phyloP scores from a whole-genome alignment of 2,797 vertebrate genomes.

The Phrynocephalus guinanensis region DNA sequence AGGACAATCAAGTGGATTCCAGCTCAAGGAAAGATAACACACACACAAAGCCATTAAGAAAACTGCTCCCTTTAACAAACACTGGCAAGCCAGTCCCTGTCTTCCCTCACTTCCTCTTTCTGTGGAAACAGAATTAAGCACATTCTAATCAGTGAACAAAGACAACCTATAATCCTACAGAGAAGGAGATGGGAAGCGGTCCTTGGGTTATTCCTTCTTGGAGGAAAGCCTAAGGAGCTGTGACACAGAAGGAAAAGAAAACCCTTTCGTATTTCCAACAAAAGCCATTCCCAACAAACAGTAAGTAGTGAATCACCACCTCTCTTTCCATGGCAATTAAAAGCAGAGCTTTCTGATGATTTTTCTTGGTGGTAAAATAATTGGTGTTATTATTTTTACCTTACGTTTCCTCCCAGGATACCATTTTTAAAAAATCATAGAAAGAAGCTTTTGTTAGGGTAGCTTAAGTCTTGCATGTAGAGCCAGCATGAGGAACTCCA shows the following conservation, averaged over 20 bases:
- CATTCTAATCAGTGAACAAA: background rate
- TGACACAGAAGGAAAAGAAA: background rate
- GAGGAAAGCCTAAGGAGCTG: no score
- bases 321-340: background rate
- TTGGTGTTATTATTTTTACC: no score
- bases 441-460: no score
- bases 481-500: background rate
- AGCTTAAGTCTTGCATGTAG: background rate
- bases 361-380: background rate
- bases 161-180: background rate
- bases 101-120: background rate
- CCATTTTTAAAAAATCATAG: background rate
- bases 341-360: background rate
- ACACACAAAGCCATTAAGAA: background rate
- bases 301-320: no score
- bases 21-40: no score
- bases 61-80: slow-evolving; percentile 18
- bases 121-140: background rate
- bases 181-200: background rate
- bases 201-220: background rate
- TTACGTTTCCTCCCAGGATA: background rate
- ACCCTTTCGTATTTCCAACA: background rate
- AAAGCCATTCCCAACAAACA: background rate
- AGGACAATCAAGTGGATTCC: no score
- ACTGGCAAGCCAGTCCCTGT: slow-evolving; percentile 1